phyloP scores from a whole-genome alignment of 1,140 invertebrate species.

The Bilobella aurantiaca region DNA sequence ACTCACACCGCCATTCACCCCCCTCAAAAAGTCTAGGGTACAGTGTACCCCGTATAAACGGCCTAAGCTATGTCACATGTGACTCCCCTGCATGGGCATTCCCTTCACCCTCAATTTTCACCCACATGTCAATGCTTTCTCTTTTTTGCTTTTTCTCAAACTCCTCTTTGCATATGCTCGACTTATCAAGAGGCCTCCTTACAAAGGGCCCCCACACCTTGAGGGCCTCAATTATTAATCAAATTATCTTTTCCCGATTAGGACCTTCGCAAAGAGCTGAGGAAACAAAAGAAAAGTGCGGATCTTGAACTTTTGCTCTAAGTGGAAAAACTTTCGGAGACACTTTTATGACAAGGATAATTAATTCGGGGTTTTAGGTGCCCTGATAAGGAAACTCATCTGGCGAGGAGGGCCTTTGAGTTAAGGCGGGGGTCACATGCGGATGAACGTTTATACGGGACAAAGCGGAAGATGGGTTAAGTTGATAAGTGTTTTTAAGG shows the following conservation, averaged over 20 bases:
- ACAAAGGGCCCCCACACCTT: not conserved
- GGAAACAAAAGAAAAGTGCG: not conserved
- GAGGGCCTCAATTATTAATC: not conserved
- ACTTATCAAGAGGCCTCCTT: not conserved
- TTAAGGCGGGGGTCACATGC: not conserved
- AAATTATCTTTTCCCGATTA: not conserved
- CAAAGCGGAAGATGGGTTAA: no score
- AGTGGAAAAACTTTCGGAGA: not conserved
- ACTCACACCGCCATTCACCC: not conserved
- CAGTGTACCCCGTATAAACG: no score
- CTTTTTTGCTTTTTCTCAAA: no score
- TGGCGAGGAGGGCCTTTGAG: not conserved
- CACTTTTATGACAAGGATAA: slow-evolving; percentile 5
- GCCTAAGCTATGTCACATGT: no score
- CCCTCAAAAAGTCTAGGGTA: no score
- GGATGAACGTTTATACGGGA: no score
- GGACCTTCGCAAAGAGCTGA: no score
- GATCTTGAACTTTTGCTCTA: not conserved
- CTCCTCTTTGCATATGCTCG: not conserved
- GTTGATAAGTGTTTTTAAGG: no score
- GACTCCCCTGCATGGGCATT: no score
- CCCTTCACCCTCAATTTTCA: no score
- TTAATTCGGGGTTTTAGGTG: not conserved
- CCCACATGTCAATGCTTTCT: no score
- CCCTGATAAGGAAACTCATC: not conserved